Conservation (phyloP, 2,888 invertebrate species). For the Gymnoscelis rufifasciata region DNA sequence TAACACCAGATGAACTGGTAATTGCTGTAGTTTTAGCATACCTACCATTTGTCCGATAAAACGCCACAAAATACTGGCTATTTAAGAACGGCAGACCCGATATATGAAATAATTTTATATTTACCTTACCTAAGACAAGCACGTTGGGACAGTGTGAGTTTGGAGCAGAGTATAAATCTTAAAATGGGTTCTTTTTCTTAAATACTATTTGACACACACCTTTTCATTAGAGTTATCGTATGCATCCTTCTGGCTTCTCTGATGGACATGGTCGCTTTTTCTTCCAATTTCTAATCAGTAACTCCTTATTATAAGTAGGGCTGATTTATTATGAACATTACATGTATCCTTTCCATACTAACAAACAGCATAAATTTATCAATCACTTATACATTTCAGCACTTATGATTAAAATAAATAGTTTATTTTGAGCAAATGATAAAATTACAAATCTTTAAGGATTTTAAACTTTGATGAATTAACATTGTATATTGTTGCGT, state of each 20-base stretch:
- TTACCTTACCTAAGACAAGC: constrained; percentile 29
- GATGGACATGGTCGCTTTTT: constrained; percentile 15
- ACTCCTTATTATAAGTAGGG: neutral
- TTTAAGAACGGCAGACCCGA: constrained; percentile 73
- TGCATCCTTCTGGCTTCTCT: neutral
- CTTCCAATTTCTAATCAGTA: neutral
- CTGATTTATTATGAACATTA: neutral
- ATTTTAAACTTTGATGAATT: constrained; percentile 17
- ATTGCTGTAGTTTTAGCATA: constrained; percentile 64
- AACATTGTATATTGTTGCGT: constrained; percentile 58
- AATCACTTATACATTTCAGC: neutral
- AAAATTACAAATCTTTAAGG: neutral
- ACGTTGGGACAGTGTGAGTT: constrained; percentile 34
- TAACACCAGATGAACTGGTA: constrained; percentile 78
- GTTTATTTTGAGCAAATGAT: too few relatives aligned
- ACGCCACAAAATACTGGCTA: constrained; percentile 76
- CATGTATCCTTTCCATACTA: neutral
- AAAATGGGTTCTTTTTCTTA: constrained; percentile 7
- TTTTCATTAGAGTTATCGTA: too few relatives aligned
- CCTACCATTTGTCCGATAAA: constrained; percentile 77
- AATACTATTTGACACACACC: too few relatives aligned
- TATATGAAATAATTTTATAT: constrained; percentile 37
- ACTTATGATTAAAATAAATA: too few relatives aligned
- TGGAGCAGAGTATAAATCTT: constrained; percentile 17
- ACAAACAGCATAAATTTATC: constrained; percentile 3